A percentile compares a stretch with the other conserved stretches of the same genome.
phyloP scores from a whole-genome alignment of 2,888 invertebrate species.

The Drosophila ustulata region DNA sequence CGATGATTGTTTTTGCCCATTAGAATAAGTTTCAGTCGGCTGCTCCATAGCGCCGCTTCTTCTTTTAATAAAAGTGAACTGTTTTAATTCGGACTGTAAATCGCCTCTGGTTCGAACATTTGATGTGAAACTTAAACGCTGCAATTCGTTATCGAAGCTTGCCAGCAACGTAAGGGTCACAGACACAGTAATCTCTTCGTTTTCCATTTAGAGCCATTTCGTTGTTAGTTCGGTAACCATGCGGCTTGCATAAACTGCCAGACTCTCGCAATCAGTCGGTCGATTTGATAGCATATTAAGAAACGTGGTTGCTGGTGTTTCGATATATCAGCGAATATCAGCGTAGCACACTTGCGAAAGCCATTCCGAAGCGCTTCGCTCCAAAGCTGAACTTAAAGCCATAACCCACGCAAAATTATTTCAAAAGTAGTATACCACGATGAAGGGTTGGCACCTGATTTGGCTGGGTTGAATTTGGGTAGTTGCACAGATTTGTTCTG shows the following conservation, averaged over 20 bases:
- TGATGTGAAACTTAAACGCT: conserved; percentile 46
- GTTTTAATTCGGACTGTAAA: conserved; percentile 30
- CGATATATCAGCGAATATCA: too few species aligned
- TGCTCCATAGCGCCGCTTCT: conserved; percentile 20
- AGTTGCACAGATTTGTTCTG: conserved; percentile 13
- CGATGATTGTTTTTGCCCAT: conserved; percentile 10
- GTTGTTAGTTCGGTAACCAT: conserved; percentile 12
- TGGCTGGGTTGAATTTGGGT: conserved; percentile 26
- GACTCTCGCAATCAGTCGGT: conserved; percentile 29
- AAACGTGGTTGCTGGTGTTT: too few species aligned
- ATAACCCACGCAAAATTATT: conserved; percentile 26
- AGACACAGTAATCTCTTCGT: conserved; percentile 30
- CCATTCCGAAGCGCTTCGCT: too few species aligned
- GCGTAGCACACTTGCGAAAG: too few species aligned
- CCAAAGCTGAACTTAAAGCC: conserved; percentile 19
- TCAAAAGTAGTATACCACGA: conserved; percentile 30
- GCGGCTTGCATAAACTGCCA: conserved; percentile 28
- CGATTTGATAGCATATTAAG: too few species aligned
- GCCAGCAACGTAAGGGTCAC: conserved; percentile 27
- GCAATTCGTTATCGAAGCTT: conserved; percentile 30
- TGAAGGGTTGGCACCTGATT: conserved; percentile 25
- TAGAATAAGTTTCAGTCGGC: background rate
- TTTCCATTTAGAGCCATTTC: conserved; percentile 37
- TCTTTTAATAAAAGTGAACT: conserved; percentile 20
- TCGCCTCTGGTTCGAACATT: conserved; percentile 31